Percentiles rank a stretch among this genome's conserved stretches.
Conservation (phyloP, 1,140 invertebrate species). For the Drosophila auraria region DNA sequence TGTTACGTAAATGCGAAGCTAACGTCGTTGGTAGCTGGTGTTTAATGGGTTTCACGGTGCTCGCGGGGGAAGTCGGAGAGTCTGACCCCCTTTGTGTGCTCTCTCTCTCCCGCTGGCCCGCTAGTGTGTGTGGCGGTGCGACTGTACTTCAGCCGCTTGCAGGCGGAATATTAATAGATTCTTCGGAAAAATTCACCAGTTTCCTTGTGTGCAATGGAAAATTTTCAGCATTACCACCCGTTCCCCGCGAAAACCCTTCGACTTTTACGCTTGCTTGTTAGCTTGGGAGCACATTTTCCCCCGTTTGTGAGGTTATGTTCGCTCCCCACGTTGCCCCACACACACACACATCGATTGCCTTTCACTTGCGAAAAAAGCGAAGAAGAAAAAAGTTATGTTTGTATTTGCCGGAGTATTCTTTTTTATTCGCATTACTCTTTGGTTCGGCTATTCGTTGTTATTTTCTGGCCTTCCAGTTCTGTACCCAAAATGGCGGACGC, state of each 20-base stretch:
- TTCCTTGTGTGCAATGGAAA: conserved; percentile 37
- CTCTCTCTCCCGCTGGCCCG: conserved; percentile 39
- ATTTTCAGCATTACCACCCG: conserved; percentile 11
- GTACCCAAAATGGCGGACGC: conserved; percentile 76
- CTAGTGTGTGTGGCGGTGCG: conserved; percentile 68
- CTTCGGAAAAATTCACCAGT: conserved; percentile 47
- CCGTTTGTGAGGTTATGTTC: conserved; percentile 74
- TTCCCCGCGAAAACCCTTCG: background rate
- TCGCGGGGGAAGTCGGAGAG: conserved; percentile 44
- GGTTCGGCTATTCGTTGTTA: conserved; percentile 72
- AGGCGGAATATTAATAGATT: conserved; percentile 65
- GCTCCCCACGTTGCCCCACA: conserved; percentile 48
- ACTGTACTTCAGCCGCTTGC: conserved; percentile 72
- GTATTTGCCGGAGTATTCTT: conserved; percentile 65
- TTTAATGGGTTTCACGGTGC: conserved; percentile 49
- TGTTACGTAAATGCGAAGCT: conserved; percentile 80
- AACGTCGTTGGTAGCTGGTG: conserved; percentile 64
- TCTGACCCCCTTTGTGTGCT: conserved; percentile 76
- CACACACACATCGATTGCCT: conserved; percentile 43
- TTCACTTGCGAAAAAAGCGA: conserved; percentile 71
- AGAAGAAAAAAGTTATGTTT: conserved; percentile 55
- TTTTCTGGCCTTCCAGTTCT: conserved; percentile 74
- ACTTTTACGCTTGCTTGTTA: conserved; percentile 11
- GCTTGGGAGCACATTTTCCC: conserved; percentile 68
- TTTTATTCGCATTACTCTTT: conserved; percentile 75